phyloP scores from a whole-genome alignment of 2,113 vertebrate genomes.

The Pteronura brasiliensis region DNA sequence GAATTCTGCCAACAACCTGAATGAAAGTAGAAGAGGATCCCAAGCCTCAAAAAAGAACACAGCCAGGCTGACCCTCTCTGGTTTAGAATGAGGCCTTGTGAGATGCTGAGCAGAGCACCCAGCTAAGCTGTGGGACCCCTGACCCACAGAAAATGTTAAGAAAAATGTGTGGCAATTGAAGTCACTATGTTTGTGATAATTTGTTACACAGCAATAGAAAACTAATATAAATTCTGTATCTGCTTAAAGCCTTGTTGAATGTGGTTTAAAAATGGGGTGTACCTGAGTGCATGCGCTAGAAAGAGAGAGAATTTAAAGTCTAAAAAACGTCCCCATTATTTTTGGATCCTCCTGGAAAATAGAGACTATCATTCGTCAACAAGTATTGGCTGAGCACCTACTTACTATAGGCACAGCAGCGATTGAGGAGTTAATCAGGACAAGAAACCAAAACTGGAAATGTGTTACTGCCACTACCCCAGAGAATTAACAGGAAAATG shows the following conservation, averaged over 20 bases:
- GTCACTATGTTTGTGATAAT: neutral
- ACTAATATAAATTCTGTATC: neutral
- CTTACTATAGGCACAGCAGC: neutral
- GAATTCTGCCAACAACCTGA: neutral
- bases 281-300: neutral
- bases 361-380: neutral
- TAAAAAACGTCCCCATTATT: neutral
- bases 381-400: neutral
- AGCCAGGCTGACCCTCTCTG: neutral
- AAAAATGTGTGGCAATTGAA: neutral
- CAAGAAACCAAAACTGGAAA: neutral
- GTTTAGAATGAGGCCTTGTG: neutral
- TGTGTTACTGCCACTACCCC: neutral
- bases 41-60: neutral
- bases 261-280: neutral
- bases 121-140: neutral
- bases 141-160: neutral
- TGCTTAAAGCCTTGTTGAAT: neutral
- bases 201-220: neutral
- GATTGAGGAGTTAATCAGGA: neutral
- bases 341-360: neutral
- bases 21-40: neutral
- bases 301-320: neutral
- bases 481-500: neutral
- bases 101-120: neutral